Conservation (phyloP, 2,113 vertebrate species). For the Dromiciops gliroides region DNA sequence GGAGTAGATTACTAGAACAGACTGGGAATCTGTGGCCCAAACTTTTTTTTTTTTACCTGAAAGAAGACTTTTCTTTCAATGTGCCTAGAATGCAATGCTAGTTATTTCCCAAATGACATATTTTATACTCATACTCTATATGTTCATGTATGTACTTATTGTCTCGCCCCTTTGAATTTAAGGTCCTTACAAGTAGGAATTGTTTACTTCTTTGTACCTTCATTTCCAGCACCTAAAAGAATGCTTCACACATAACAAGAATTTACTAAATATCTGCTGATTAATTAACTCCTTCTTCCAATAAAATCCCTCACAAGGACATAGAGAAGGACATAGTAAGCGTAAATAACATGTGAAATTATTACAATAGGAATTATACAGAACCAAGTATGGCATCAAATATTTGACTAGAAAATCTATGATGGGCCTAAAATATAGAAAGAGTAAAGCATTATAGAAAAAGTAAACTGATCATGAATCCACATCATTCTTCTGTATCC, state of each 20-base stretch:
- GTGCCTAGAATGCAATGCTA: no score
- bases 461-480: no score
- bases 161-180: background rate
- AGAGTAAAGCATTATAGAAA: background rate
- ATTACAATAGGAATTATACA: background rate
- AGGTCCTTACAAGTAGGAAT: background rate
- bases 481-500: background rate
- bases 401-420: background rate
- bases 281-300: background rate
- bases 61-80: no score
- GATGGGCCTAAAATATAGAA: no score
- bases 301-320: no score
- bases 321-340: no score
- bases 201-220: background rate
- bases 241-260: background rate
- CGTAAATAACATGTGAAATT: background rate
- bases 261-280: background rate
- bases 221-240: background rate
- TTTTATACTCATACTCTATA: no score
- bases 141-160: background rate
- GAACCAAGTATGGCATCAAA: background rate
- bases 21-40: no score
- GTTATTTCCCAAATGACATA: no score
- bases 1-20: no score
- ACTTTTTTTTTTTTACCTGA: no score